Conservation (phyloP, 2,113 vertebrate species). For the Hiodon tergisus region DNA sequence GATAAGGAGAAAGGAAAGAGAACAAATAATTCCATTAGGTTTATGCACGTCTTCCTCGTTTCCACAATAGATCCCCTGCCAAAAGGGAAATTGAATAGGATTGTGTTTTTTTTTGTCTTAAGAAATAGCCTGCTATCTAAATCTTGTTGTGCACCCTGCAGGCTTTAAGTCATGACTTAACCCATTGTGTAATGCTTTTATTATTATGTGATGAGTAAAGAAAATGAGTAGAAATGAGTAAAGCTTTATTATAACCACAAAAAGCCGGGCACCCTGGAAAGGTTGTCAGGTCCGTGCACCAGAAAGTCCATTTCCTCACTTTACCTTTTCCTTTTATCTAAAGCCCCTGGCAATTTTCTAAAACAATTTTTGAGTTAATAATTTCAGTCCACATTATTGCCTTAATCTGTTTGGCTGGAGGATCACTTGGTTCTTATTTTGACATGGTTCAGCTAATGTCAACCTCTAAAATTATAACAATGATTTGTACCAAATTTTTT, state of each 20-base stretch:
- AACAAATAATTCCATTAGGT: constrained; percentile 48
- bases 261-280: neutral
- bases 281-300: neutral
- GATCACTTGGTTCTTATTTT: neutral
- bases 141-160: constrained; percentile 30
- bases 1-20: constrained; percentile 29
- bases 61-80: constrained; percentile 35
- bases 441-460: neutral
- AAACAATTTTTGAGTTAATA: neutral
- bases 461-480: neutral
- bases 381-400: neutral
- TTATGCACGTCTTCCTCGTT: constrained; percentile 32
- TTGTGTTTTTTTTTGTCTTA: constrained; percentile 30
- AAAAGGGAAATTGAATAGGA: constrained; percentile 45
- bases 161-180: constrained; percentile 27
- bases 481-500: neutral
- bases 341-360: constrained; percentile 7
- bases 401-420: neutral
- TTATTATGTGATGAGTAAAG: constrained; percentile 26
- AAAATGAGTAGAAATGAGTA: constrained; percentile 14
- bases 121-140: constrained; percentile 37
- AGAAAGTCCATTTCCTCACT: neutral
- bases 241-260: neutral
- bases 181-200: constrained; percentile 24
- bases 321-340: neutral